Evolutionary conservation across 2,113 vertebrate species (phyloP), one percentile per base, ranked within the genome.

Genomic region (Eurystomus gularis): DNA sequence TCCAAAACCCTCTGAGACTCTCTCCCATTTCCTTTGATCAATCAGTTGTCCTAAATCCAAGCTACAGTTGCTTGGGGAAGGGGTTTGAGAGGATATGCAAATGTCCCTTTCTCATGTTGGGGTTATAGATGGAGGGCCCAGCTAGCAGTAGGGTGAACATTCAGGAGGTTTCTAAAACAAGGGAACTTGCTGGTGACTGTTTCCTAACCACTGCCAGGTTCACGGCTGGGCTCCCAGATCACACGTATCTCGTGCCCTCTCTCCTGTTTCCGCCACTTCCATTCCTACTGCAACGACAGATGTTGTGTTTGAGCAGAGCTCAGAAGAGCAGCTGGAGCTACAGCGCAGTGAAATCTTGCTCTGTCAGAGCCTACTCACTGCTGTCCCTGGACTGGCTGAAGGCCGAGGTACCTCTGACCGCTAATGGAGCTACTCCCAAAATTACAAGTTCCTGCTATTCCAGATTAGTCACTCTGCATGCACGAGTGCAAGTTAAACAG

Each of bases 401-500:
- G 40, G 82, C 48, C 8, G 2, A 52, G 26, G 37, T 55, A 46
- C 40, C 29, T 79, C 58, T 79, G 48, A 35, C 70, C 54, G 33
- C 64, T 82, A 49, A 51, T 37, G 71, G 77, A 86, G 44, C 51
- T 64, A 39, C 71, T 93, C 52, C 72, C 40, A 65, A 88, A 82
- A 88, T 90, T 87, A 81, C 33, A 44, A 15, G 46, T 77, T 95
- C 39, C 83, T 93, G 49, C 73, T 52, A 10, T 62, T 88, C 69
- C 75, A 72, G 24, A 21, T 94, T 72, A 94, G 69, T 96, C 80
- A 83, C 31, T 82, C 48, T 0, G 0, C 0, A 3, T 70, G 76
- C 62, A 64, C 3, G 5, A 87, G 52, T 23, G 13, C 65, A 71
- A 81, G 68, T 55, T 72, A 7, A 95, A 73, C 55, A 92, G 42